Percentiles rank a stretch among this genome's conserved stretches.
Conservation (phyloP, 2,888 invertebrate species). For the Tiphia femorata region DNA sequence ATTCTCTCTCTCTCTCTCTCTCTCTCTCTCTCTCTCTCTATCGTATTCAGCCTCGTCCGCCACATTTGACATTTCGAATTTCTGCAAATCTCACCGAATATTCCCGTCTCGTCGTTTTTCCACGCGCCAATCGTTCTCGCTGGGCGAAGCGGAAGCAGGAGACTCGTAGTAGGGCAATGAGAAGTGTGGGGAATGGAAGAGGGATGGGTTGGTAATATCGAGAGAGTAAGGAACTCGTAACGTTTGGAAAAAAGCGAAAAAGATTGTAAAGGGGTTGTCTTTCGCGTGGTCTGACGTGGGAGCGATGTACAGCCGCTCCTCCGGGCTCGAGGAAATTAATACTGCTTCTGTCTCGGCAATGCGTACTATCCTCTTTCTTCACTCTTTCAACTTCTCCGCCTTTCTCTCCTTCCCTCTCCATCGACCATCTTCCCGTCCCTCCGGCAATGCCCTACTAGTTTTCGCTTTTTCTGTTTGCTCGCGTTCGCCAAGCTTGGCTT, state of each 20-base stretch:
- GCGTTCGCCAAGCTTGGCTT: slow-evolving; percentile 29
- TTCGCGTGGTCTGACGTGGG: slow-evolving; percentile 35
- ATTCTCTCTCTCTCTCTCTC: too few species aligned
- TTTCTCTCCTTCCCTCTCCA: slow-evolving; percentile 1
- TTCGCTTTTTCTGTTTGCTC: slow-evolving; percentile 41
- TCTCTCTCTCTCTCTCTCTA: too few species aligned
- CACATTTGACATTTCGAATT: too few species aligned
- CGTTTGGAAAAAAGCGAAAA: too few species aligned
- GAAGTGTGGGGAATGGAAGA: neutral
- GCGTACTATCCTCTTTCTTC: slow-evolving; percentile 25
- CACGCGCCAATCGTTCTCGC: too few species aligned
- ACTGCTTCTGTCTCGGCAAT: slow-evolving; percentile 45
- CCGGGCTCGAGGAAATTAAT: slow-evolving; percentile 53
- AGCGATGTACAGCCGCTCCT: slow-evolving; percentile 46
- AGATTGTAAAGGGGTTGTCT: slow-evolving; percentile 34
- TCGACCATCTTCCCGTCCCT: slow-evolving; percentile 17
- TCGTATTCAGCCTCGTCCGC: too few species aligned
- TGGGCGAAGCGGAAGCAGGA: too few species aligned
- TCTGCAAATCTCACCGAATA: too few species aligned
- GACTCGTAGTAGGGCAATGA: too few species aligned
- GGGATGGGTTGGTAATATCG: too few species aligned
- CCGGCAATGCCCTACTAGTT: too few species aligned
- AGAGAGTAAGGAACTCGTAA: neutral
- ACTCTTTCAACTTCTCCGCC: slow-evolving; percentile 23
- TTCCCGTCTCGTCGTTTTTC: too few species aligned